These are phyloP conservation scores for Opisthocomus hoazin DNA, from an alignment of 2,113 vertebrate genomes.

Conservation along the genomic window DNA sequence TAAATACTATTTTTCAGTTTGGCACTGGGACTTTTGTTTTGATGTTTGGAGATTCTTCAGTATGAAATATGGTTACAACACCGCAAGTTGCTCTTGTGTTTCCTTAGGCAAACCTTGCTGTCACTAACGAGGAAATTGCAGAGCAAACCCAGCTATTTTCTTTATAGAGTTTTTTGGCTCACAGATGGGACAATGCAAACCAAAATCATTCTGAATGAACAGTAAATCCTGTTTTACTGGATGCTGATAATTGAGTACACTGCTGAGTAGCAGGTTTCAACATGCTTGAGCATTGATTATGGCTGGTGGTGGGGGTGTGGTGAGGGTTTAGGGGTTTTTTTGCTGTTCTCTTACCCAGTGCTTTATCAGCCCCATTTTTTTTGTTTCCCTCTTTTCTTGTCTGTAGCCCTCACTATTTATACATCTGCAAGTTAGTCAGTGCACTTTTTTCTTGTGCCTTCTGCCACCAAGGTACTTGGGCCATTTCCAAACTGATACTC, in stretches of 20 bases:
- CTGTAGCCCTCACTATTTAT: neutral
- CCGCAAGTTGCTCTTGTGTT: neutral
- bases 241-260: neutral
- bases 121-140: neutral
- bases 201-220: neutral
- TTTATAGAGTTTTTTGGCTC: neutral
- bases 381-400: neutral
- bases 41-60: neutral
- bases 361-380: conserved; percentile 30
- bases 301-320: too few relatives aligned
- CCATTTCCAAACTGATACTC: conserved; percentile 3
- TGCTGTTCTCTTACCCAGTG: neutral
- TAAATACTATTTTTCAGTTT: neutral
- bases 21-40: neutral
- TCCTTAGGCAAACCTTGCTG: neutral
- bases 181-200: neutral
- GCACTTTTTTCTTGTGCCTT: conserved; percentile 11
- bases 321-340: neutral
- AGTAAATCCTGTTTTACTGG: neutral
- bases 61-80: neutral
- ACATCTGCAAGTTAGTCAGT: neutral
- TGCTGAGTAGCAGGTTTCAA: conserved; percentile 15
- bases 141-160: neutral
- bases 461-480: conserved; percentile 3
- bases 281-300: neutral